Evolutionary conservation across 2,797 vertebrate species (phyloP).

Genomic region (Phoxinus dragarum): DNA sequence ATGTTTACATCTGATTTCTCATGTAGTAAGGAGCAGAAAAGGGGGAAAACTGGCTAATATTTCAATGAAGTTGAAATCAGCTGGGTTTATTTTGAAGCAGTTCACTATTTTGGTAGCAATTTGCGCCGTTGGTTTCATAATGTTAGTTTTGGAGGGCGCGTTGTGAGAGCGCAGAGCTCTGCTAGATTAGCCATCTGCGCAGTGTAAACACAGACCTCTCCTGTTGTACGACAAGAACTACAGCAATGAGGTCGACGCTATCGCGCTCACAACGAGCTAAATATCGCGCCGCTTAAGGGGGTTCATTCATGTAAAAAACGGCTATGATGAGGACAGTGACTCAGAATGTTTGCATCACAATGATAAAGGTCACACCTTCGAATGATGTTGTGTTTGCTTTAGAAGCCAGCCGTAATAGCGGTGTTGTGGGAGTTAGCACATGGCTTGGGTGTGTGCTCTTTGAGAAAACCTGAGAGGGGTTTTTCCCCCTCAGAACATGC

Average conservation of each 20-base stretch:
- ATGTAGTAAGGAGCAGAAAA: constrained; percentile 63
- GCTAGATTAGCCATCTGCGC: constrained; percentile 80
- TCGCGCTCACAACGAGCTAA: constrained; percentile 59
- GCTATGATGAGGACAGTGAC: not conserved
- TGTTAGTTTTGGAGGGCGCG: constrained; percentile 82
- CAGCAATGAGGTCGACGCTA: constrained; percentile 65
- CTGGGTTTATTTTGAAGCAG: constrained; percentile 85
- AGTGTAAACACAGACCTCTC: constrained; percentile 78
- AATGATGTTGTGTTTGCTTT: constrained; percentile 32
- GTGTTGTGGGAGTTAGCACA: constrained; percentile 69
- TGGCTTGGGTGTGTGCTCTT: constrained; percentile 75
- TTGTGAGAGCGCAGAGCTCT: constrained; percentile 74
- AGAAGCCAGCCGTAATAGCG: constrained; percentile 36
- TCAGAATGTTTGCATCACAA: not conserved
- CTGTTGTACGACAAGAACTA: constrained; percentile 71
- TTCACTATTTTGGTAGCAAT: constrained; percentile 84
- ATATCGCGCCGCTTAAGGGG: constrained; percentile 26
- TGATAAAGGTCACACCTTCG: constrained; percentile 13
- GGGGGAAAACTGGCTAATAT: constrained; percentile 80
- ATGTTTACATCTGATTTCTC: constrained; percentile 81
- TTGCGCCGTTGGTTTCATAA: constrained; percentile 83
- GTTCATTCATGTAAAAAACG: constrained; percentile 46
- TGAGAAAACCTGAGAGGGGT: constrained; percentile 71
- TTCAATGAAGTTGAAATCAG: constrained; percentile 84
- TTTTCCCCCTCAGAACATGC: constrained; percentile 69